Evolutionary conservation across 1,140 invertebrate genomes (phyloP), one percentile per base, ranked within the genome.

Genomic region (Portunus trituberculatus): DNA sequence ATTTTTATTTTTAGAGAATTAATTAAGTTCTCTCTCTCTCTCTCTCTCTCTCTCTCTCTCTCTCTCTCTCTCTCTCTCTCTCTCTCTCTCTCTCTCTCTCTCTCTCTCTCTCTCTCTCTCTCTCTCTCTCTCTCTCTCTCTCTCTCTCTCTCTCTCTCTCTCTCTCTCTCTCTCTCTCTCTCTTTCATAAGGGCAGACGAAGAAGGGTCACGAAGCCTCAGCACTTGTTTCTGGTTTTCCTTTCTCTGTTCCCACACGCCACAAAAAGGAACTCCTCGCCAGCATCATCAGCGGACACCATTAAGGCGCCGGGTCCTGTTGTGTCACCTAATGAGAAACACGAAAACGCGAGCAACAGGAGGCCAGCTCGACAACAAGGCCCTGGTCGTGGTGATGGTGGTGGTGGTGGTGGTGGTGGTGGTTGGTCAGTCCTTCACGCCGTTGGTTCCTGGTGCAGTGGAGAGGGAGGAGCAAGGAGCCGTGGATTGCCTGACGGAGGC

Each of bases 271-370:
- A 25, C 67, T 76, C 67, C 67, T n/a, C 67, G 67, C 10, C 25
- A n/a, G 67, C 67, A 25, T 76, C 67, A 76, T 76, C 67, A 76
- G 20, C 67, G 67, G 67, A 25, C 67, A 76, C 67, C 67, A 76
- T 76, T 76, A 76, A 76, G 67, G 25, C 67, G 67, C 67, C 67
- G 67, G 20, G 67, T 76, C 67, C 67, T 76, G 67, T 76, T 76
- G 67, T 76, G 67, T 76, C 67, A 76, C 25, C 67, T 76, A 76
- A 76, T 76, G 67, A 76, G 67, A 76, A 76, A 76, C 67, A 76
- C 67, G 67, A 76, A 76, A 76, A 76, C 67, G 67, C 67, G 67
- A 76, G 67, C 16, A n/a, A 76, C 67, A 25, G 25, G 25, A 76
- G 67, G 25, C 67, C 67, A 76, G 67, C 67, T 8, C 16, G 67